These are phyloP conservation scores for Paedocypris sp. DNA, from an alignment of 2,113 vertebrate genomes.

Conservation along the genomic window DNA sequence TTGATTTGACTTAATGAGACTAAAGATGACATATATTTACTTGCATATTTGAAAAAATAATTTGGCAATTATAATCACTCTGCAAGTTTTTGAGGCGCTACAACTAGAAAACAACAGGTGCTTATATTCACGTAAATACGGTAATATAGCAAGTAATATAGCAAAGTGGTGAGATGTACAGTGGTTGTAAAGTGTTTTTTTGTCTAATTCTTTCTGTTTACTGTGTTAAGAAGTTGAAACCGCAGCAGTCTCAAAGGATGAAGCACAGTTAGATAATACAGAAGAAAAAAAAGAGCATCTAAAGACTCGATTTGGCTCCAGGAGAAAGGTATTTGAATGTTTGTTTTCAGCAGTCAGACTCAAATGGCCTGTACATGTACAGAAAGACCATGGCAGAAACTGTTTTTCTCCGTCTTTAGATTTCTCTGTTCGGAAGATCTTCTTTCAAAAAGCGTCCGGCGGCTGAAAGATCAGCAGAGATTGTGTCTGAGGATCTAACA, in stretches of 20 bases:
- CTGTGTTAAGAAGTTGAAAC: conserved; percentile 16
- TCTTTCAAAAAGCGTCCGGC: conserved; percentile 35
- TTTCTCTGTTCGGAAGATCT: conserved; percentile 54
- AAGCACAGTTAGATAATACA: conserved; percentile 39
- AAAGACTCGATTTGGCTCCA: conserved; percentile 40
- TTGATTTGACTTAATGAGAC: no score
- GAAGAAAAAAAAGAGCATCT: conserved; percentile 30
- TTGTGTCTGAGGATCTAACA: background rate
- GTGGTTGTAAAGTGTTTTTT: background rate
- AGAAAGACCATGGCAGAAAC: background rate
- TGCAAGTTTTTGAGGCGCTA: no score
- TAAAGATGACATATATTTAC: no score
- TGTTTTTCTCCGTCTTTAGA: conserved; percentile 33
- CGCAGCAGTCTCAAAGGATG: conserved; percentile 1
- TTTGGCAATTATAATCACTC: no score
- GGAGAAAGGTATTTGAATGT: conserved; percentile 51
- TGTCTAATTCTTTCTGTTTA: background rate
- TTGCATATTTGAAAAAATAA: no score
- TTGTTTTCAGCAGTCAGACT: background rate
- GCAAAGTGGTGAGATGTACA: no score
- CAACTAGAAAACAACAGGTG: no score
- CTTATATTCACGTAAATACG: no score
- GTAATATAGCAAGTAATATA: no score
- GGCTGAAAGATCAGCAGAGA: background rate
- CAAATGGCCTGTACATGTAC: no score